These are phyloP conservation scores for Steinernema hermaphroditum DNA, from an alignment of 2,888 invertebrate species.

Conservation along the genomic window DNA sequence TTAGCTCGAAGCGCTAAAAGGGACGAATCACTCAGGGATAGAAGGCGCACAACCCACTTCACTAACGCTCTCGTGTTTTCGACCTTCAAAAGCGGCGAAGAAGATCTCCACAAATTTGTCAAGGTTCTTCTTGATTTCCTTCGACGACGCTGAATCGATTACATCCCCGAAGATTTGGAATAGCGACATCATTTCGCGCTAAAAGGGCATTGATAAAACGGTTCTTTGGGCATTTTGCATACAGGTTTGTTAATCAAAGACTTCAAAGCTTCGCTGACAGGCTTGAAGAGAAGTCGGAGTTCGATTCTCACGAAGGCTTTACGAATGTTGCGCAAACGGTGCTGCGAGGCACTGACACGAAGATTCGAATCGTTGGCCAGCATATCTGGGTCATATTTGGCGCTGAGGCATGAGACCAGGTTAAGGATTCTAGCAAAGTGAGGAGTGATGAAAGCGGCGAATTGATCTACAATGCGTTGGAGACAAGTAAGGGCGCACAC, in stretches of 20 bases:
- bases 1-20: neutral
- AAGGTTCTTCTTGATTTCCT: conserved; percentile 33
- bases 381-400: conserved; percentile 28
- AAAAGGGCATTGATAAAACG: neutral
- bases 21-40: too few species aligned
- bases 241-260: neutral
- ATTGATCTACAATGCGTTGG: conserved; percentile 56
- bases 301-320: conserved; percentile 41
- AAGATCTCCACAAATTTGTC: conserved; percentile 35
- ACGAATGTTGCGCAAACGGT: conserved; percentile 37
- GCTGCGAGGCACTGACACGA: neutral
- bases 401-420: conserved; percentile 31
- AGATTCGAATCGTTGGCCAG: conserved; percentile 7
- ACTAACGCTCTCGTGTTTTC: neutral
- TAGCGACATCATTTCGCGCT: neutral
- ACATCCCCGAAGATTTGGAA: conserved; percentile 32
- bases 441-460: conserved; percentile 48
- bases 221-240: neutral
- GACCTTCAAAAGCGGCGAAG: conserved; percentile 14
- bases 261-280: conserved; percentile 33
- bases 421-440: conserved; percentile 38
- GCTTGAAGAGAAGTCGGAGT: conserved; percentile 50
- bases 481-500: conserved; percentile 59
- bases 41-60: too few species aligned
- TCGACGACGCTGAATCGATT: conserved; percentile 32